Evolutionary conservation across 2,113 vertebrate genomes (phyloP).

Genomic region (Conger conger): DNA sequence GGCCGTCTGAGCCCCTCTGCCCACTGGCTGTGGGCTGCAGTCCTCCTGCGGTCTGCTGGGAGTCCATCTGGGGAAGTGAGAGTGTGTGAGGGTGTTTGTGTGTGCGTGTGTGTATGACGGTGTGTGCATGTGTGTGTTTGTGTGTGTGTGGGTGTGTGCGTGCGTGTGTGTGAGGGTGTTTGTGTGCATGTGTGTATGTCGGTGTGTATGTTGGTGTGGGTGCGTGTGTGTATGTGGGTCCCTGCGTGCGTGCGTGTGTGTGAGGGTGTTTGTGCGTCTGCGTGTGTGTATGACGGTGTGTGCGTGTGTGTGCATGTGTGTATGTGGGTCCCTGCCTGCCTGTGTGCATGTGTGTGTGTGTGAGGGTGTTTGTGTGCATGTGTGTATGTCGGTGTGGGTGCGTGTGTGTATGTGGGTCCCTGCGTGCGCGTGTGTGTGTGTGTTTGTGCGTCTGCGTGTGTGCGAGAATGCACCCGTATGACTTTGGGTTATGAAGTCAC

Average conservation of each 20-base stretch:
- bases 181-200: not conserved
- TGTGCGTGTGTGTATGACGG: not conserved
- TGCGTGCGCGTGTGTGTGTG: not conserved
- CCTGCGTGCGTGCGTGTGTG: not conserved
- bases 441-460: not conserved
- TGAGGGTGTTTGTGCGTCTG: not conserved
- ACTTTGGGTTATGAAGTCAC: not conserved
- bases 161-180: no score
- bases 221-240: not conserved
- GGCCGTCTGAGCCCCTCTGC: slow-evolving; percentile 21
- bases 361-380: not conserved
- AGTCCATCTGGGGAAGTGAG: slow-evolving; percentile 1
- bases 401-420: not conserved
- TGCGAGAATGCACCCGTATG: not conserved
- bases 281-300: not conserved
- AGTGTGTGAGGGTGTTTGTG: not conserved
- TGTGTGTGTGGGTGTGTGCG: not conserved
- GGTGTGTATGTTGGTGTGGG: not conserved
- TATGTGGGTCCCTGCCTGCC: no score
- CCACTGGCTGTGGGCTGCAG: not conserved
- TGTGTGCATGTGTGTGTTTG: not conserved
- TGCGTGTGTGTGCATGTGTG: not conserved
- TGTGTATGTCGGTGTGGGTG: not conserved
- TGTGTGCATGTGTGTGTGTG: not conserved
- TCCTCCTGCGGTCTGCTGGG: slow-evolving; percentile 13